A percentile compares a stretch with the other conserved stretches of the same genome.
Conservation (phyloP, 2,888 invertebrate genomes). For the Tribolium freemani region DNA sequence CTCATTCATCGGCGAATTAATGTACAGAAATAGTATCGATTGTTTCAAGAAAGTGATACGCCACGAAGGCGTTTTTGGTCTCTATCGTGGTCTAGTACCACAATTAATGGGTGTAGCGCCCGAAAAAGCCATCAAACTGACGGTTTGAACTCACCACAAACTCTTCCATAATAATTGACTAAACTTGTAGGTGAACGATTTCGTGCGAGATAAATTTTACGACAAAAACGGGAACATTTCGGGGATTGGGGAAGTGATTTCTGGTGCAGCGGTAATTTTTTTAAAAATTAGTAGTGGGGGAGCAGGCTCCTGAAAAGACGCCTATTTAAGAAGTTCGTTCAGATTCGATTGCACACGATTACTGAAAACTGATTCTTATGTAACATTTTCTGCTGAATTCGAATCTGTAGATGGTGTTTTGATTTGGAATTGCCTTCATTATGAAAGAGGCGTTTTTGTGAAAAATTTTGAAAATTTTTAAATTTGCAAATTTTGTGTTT, state of each 20-base stretch:
- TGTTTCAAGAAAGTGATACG: conserved; percentile 95
- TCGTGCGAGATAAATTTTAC: conserved; percentile 94
- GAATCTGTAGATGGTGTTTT: no score
- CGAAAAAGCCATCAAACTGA: conserved; percentile 98
- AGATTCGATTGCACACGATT: no score
- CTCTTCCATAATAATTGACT: neutral
- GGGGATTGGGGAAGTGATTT: conserved; percentile 87
- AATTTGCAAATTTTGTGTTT: no score
- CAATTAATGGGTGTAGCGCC: conserved; percentile 99
- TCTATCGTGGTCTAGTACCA: conserved; percentile 94
- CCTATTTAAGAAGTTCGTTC: no score
- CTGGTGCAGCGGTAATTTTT: conserved; percentile 87
- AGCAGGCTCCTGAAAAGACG: no score
- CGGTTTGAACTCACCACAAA: conserved; percentile 70
- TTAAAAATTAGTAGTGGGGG: neutral
- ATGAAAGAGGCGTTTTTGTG: no score
- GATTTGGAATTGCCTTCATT: no score
- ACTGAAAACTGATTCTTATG: no score
- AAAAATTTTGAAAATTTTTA: no score
- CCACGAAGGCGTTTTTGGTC: conserved; percentile 89
- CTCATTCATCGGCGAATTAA: conserved; percentile 95
- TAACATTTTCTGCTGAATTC: no score
- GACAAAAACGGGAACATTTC: conserved; percentile 88
- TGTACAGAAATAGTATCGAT: conserved; percentile 96
- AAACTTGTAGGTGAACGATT: conserved; percentile 89